Base-by-base conservation (phyloP, 2,113 vertebrate species). In the Epinephelus lanceolatus region DNA sequence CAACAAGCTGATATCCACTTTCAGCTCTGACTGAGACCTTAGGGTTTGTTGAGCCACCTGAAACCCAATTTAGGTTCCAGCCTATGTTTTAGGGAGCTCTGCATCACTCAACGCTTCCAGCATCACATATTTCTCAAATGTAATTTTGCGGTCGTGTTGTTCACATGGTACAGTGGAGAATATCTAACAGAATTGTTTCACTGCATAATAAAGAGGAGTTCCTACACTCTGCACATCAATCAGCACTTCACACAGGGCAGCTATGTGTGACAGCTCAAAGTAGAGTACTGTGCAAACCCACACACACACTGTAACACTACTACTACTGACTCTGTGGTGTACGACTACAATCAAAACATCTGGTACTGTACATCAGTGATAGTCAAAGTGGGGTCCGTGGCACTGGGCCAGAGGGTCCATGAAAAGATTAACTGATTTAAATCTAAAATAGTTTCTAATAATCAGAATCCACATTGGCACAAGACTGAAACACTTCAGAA, bases 261-360 rank as follows among this genome's bases (percentile, higher is more conserved):
- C 63, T 42, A 25, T 40, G 70, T 78, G 76, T 66, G 60, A 63
- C 52, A 55, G 79, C 59, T 33, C 21, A 61, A 18, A 71, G 63
- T 13, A 51, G 40, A 76, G 62, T 25, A 71, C 62, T 78, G 62
- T 40, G 68, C 78, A 74, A 91, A 69, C 86, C 81, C 78, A 82
- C 83, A 79, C 78, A 65, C 5, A 65, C 5, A n/a, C 69, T 30
- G 33, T n/a, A 33, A 66, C 66, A 23, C 74, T 33, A 18, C 74
- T 27, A n/a, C 18, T 52, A 57, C 61, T 51, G 33, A 37, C 42
- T 78, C 40, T 55, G 27, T 17, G 49, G 2, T 19, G 33, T 19
- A 47, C 30, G 18, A 12, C 14, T 57, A 66, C 56, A 57, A n/a
- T 18, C 2, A 30, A 17, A 72, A 53, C 71, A 37, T 27, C 18